A percentile compares a stretch with the other conserved stretches of the same genome.
phyloP scores from a whole-genome alignment of 2,797 vertebrate species.

The Anguilla pacifica region DNA sequence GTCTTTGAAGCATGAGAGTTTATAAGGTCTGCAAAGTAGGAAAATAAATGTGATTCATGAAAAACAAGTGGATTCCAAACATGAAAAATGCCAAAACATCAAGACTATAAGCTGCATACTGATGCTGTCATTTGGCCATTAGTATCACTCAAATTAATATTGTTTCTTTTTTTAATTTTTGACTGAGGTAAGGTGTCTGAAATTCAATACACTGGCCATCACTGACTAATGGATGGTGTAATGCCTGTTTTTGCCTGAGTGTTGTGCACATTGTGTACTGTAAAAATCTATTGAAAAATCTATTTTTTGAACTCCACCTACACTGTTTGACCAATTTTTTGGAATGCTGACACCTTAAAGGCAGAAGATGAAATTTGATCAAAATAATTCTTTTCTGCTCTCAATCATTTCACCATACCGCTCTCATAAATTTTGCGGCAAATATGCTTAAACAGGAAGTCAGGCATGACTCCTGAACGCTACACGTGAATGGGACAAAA shows the following conservation, averaged over 20 bases:
- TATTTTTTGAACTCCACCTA: background rate
- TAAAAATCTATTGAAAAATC: background rate
- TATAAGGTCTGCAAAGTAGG: background rate
- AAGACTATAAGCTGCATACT: background rate
- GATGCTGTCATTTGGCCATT: background rate
- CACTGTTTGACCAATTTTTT: no score
- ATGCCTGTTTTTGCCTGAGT: background rate
- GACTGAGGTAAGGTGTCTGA: background rate
- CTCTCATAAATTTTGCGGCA: no score
- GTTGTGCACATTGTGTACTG: background rate
- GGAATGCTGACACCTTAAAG: no score
- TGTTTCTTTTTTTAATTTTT: background rate
- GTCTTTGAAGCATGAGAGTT: background rate
- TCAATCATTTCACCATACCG: no score
- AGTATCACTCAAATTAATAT: background rate
- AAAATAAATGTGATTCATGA: background rate
- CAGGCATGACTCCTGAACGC: no score
- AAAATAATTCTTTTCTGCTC: no score
- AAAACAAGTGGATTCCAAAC: background rate
- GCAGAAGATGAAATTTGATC: no score
- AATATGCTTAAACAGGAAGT: no score
- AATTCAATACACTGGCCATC: background rate
- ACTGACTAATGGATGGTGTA: background rate
- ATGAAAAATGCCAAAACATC: background rate
- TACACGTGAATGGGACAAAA: no score